These are phyloP conservation scores for Oophaga sylvatica DNA, from an alignment of 2,797 vertebrate genomes.

Conservation along the genomic window DNA sequence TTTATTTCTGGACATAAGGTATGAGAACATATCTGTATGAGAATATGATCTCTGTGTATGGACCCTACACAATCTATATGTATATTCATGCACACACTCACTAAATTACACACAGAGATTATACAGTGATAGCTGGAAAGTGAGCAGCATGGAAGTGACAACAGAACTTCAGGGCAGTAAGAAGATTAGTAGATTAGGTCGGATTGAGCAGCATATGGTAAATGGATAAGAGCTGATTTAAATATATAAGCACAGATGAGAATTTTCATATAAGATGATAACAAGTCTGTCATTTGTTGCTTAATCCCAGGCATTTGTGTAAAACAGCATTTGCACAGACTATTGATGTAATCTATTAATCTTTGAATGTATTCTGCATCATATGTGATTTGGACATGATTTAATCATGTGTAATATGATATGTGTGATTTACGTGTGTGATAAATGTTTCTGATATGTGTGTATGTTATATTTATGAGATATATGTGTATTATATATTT, in stretches of 20 bases:
- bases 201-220: slow-evolving; percentile 27
- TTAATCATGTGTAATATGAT: too few relatives aligned
- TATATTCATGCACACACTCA: not conserved
- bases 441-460: too few relatives aligned
- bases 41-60: too few relatives aligned
- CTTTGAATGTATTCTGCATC: not conserved
- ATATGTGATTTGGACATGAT: not conserved
- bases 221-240: slow-evolving; percentile 34
- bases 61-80: not conserved
- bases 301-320: not conserved
- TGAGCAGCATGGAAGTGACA: not conserved
- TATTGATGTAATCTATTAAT: not conserved
- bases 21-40: not conserved
- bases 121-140: not conserved
- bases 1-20: too few relatives aligned
- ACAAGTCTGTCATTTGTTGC: not conserved
- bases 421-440: too few relatives aligned
- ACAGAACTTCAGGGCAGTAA: not conserved
- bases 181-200: slow-evolving; percentile 37
- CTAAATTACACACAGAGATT: not conserved
- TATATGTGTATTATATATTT: too few relatives aligned
- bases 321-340: not conserved
- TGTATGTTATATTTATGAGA: too few relatives aligned
- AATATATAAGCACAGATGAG: slow-evolving; percentile 1
- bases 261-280: not conserved